phyloP scores from a whole-genome alignment of 2,797 vertebrate species.

The Urosaurus nigricauda region DNA sequence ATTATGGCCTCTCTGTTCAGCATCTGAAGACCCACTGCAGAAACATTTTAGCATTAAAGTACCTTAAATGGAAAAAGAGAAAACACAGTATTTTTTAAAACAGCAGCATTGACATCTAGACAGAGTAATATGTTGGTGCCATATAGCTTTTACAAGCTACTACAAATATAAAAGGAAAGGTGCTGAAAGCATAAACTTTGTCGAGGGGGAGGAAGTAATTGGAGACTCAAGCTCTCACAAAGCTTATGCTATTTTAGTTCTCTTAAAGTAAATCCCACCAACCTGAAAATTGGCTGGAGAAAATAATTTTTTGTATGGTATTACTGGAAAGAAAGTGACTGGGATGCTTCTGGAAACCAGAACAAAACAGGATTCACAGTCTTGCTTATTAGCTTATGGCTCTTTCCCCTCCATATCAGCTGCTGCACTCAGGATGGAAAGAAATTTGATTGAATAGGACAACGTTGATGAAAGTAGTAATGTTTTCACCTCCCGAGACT shows the following conservation, averaged over 20 bases:
- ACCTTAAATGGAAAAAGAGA: slow-evolving; percentile 12
- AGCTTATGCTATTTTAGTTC: background rate
- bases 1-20: slow-evolving; percentile 9
- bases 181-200: slow-evolving; percentile 43
- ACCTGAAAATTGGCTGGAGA: background rate
- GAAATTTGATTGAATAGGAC: too few species aligned
- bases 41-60: slow-evolving; percentile 46
- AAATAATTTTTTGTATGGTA: background rate
- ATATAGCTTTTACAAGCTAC: slow-evolving; percentile 41
- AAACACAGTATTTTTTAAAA: slow-evolving; percentile 51
- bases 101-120: slow-evolving; percentile 12
- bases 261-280: background rate
- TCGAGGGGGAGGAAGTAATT: background rate
- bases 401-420: background rate
- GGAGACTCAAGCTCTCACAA: slow-evolving; percentile 25
- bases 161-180: slow-evolving; percentile 30
- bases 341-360: background rate
- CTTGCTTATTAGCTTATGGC: background rate
- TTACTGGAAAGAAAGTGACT: background rate
- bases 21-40: slow-evolving; percentile 29
- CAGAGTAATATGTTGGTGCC: slow-evolving; percentile 45
- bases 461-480: too few species aligned
- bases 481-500: too few species aligned
- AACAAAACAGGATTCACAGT: background rate
- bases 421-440: too few species aligned